Base-by-base conservation (phyloP, 2,888 invertebrate genomes). In the Melolontha melolontha region DNA sequence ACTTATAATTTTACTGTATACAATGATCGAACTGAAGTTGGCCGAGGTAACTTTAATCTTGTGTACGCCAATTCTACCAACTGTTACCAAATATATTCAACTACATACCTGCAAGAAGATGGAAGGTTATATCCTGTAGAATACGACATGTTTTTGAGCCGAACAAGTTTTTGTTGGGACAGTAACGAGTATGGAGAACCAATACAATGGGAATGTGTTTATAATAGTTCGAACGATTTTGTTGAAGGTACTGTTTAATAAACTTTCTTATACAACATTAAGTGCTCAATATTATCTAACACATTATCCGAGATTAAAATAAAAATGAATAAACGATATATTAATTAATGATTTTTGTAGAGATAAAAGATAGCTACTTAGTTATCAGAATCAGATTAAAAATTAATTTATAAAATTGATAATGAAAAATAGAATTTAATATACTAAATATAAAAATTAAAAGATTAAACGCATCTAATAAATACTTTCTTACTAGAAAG, bases 151-250 rank as follows among this genome's bases (percentile, higher is more conserved):
- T 29, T 14, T 27, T 16, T 59, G 11, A 5, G 29, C 1, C 10
- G 10, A 7, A 34, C 34, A 16, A 10, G 2, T 4, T 59, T 59
- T 29, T 59, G 59, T 47, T 59, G 59, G 59, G 59, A 59, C 34
- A 29, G 42, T 16, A 34, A 59, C 16, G 59, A 59, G 47, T 4
- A 41, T 5, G 47, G 59, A 14, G 14, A 59, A 59, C 59, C 44
- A 34, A 22, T 47, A 14, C 59, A 59, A 16, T 59, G 59, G 59
- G 59, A 59, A 34, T 59, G 59, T 14, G 47, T 5, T 17, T 59
- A 29, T 34, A 34, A 47, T 27, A 29, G 34, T 49, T 34, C 34
- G 34, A 34, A 6, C 6, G 34, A 34, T 29, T 17, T 42, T 27
- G 47, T 47, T 14, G 27, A 59, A 59, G 59, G 59, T 59, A 59